phyloP scores from a whole-genome alignment of 1,140 invertebrate species.

The Drosophila kanapiae region DNA sequence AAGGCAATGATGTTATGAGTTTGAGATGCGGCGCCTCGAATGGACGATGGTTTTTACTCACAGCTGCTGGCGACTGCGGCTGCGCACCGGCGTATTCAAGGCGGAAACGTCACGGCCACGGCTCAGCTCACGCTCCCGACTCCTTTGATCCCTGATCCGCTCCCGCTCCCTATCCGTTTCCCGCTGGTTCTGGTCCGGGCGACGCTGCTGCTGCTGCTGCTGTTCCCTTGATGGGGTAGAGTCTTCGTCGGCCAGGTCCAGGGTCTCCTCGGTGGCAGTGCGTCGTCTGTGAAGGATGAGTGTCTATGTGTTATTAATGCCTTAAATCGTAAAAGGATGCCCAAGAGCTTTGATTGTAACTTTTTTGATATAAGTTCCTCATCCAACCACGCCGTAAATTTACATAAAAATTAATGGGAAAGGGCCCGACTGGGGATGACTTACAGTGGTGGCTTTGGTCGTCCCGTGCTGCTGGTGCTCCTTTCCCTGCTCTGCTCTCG shows the following conservation, averaged over 20 bases:
- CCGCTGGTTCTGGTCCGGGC: constrained; percentile 52
- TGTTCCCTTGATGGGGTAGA: constrained; percentile 56
- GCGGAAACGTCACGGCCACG: constrained; percentile 60
- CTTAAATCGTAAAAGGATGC: not conserved
- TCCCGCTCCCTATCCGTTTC: constrained; percentile 53
- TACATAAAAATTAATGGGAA: constrained; percentile 9
- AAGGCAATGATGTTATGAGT: constrained; percentile 33
- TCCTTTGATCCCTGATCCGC: constrained; percentile 64
- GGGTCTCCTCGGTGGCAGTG: constrained; percentile 77
- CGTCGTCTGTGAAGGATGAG: constrained; percentile 51
- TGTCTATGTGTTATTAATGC: not conserved
- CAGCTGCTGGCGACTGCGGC: constrained; percentile 72
- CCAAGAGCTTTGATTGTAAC: not conserved
- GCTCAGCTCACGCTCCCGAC: constrained; percentile 70
- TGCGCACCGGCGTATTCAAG: constrained; percentile 68
- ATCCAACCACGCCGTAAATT: constrained; percentile 1
- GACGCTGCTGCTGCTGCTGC: constrained; percentile 39
- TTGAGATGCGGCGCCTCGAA: constrained; percentile 19
- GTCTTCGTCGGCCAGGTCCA: constrained; percentile 73
- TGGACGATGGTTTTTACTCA: constrained; percentile 44
- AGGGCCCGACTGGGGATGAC: constrained; percentile 9
- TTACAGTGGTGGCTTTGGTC: constrained; percentile 68
- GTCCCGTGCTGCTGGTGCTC: constrained; percentile 69
- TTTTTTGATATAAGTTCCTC: not conserved
- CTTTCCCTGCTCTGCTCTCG: constrained; percentile 61